Conservation (phyloP, 2,888 invertebrate species). For the Dexiosoma caninum region DNA sequence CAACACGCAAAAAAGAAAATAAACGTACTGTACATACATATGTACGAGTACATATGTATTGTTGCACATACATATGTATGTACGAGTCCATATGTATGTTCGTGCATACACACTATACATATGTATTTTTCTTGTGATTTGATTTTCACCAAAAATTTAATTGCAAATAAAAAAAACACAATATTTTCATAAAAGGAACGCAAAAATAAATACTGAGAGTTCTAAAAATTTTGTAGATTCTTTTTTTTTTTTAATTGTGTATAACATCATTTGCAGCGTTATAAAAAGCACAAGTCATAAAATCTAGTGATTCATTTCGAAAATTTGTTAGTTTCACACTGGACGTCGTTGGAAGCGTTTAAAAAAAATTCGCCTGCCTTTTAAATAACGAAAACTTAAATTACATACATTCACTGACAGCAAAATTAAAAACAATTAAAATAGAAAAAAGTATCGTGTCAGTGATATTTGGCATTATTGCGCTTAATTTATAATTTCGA, state of each 20-base stretch:
- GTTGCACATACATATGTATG: too few species aligned
- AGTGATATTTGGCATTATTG: slow-evolving; percentile 27
- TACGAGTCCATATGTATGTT: too few species aligned
- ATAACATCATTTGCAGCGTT: slow-evolving; percentile 17
- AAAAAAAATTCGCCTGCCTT: slow-evolving; percentile 24
- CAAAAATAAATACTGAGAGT: slow-evolving; percentile 13
- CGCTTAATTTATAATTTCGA: slow-evolving; percentile 26
- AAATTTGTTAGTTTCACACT: slow-evolving; percentile 63
- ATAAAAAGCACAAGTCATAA: slow-evolving; percentile 58
- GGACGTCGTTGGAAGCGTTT: slow-evolving; percentile 60
- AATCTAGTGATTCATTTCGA: slow-evolving; percentile 64
- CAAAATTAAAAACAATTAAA: background rate
- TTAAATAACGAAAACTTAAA: slow-evolving; percentile 9
- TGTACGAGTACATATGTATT: too few species aligned
- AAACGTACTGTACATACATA: too few species aligned
- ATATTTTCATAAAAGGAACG: slow-evolving; percentile 9
- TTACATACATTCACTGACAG: background rate
- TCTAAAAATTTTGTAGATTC: slow-evolving; percentile 17
- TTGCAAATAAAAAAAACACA: background rate
- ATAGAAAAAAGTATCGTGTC: slow-evolving; percentile 9
- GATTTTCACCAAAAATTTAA: slow-evolving; percentile 20
- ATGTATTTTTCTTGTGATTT: background rate
- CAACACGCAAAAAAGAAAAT: slow-evolving; percentile 31
- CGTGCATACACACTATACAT: too few species aligned
- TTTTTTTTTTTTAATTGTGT: slow-evolving; percentile 15